Percentiles rank a stretch among this genome's conserved stretches.
These are phyloP conservation scores for Tupaia tana DNA, from an alignment of 2,113 vertebrate species.

Conservation along the genomic window DNA sequence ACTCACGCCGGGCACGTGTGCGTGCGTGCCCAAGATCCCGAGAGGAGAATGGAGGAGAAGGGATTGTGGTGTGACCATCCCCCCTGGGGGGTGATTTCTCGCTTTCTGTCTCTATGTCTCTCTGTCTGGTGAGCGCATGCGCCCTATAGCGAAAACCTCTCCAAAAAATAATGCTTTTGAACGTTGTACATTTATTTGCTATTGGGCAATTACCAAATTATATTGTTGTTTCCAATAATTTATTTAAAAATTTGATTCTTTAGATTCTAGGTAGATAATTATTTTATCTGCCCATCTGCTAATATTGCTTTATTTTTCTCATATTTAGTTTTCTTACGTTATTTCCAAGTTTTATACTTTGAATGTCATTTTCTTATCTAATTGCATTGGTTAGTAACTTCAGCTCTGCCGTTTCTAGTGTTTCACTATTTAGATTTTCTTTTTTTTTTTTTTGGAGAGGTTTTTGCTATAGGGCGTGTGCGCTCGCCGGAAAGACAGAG, in stretches of 20 bases:
- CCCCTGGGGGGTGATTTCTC: too few species aligned
- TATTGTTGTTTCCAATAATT: conserved; percentile 2
- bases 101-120: too few species aligned
- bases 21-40: too few species aligned
- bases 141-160: too few species aligned
- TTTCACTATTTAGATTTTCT: neutral
- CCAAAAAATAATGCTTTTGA: neutral
- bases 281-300: neutral
- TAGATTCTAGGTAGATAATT: neutral
- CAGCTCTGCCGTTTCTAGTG: neutral
- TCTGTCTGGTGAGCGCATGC: too few species aligned
- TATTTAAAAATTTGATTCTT: neutral
- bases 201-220: neutral
- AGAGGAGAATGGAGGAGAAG: too few species aligned
- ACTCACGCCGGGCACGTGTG: too few species aligned
- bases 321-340: neutral
- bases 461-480: too few species aligned
- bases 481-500: too few species aligned
- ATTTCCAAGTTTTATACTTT: neutral
- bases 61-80: too few species aligned
- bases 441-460: too few species aligned
- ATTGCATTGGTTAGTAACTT: neutral
- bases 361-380: conserved; percentile 3
- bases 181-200: neutral
- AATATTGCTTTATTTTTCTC: neutral